Evolutionary conservation across 2,797 vertebrate genomes (phyloP), one percentile per base, ranked within the genome.

Genomic region (Vespertilio murinus): DNA sequence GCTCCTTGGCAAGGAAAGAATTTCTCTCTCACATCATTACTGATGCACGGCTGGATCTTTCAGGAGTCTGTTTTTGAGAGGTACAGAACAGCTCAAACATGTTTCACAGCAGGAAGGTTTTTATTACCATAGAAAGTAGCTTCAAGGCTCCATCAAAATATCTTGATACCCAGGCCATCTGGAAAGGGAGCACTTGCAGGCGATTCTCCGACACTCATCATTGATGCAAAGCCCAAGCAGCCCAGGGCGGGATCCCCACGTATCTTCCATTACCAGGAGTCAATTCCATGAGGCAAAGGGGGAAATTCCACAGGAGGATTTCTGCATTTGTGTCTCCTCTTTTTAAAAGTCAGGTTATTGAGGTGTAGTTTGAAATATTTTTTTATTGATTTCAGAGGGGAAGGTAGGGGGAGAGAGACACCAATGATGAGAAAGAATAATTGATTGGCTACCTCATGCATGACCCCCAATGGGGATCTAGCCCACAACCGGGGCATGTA

Each of bases 1-100:
- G 95, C 96, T 97, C 90, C 96, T 98, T 97, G 96, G 96, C 97
- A 97, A 97, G 96, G 94, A 85, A 97, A 97, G 91, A 70, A 1
- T 95, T 97, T 96, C 95, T 96, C 67, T 91, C 14, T 10, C 97
- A 92, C 52, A 30, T 97, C 96, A 93, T 98, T 98, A 97, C 92
- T 93, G 92, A 97, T 97, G 96, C 90, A 97, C 87, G 88, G 95
- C 96, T 96, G 91, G 87, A 70, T 93, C 84, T 97, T 96, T 79
- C 61, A 94, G 96, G 30, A 96, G 45, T 18, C 4, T 89, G 70
- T 91, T 95, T 96, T 90, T 95, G 74, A 96, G 84, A 94, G 23
- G 38, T 93, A 59, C 5, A 65, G 42, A 82, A 35, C 42, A 47
- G 65, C 95, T 90, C 87, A 52, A 90, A 88, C 92, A 47, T 87